Percentiles rank a stretch among this genome's conserved stretches.
Conservation (phyloP, 2,888 invertebrate genomes). For the Nomada ruficornis region DNA sequence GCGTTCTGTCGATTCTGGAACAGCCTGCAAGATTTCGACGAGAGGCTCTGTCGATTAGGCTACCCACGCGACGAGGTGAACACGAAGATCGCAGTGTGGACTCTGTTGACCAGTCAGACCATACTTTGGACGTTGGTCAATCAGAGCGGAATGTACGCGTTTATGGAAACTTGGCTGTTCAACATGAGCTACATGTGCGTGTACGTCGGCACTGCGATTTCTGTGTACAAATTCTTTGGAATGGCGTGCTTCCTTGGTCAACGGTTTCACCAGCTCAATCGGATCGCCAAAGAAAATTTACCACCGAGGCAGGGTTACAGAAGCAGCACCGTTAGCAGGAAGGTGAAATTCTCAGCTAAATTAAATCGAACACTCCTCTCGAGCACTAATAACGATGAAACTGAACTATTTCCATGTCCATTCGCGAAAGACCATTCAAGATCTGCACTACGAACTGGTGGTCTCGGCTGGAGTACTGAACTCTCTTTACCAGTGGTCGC, state of each 20-base stretch:
- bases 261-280: conserved; percentile 77
- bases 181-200: conserved; percentile 76
- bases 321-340: conserved; percentile 25
- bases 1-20: conserved; percentile 77
- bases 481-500: conserved; percentile 74
- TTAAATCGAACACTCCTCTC: not conserved
- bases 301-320: conserved; percentile 31
- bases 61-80: conserved; percentile 69
- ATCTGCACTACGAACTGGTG: conserved; percentile 76
- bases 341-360: conserved; percentile 32
- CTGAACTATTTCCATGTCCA: not conserved
- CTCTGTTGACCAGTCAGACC: conserved; percentile 45
- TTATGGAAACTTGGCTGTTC: conserved; percentile 69
- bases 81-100: conserved; percentile 68
- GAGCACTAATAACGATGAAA: not conserved
- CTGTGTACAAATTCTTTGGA: conserved; percentile 76
- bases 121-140: conserved; percentile 72
- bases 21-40: conserved; percentile 77
- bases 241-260: conserved; percentile 75
- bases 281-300: conserved; percentile 68
- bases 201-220: conserved; percentile 73
- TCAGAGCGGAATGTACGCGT: conserved; percentile 77
- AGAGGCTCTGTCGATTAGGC: conserved; percentile 67
- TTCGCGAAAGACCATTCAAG: conserved; percentile 73
- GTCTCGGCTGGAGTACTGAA: conserved; percentile 71